A percentile compares a stretch with the other conserved stretches of the same genome.
Evolutionary conservation across 2,888 invertebrate species (phyloP).

Genomic region (Cantharis lateralis): DNA sequence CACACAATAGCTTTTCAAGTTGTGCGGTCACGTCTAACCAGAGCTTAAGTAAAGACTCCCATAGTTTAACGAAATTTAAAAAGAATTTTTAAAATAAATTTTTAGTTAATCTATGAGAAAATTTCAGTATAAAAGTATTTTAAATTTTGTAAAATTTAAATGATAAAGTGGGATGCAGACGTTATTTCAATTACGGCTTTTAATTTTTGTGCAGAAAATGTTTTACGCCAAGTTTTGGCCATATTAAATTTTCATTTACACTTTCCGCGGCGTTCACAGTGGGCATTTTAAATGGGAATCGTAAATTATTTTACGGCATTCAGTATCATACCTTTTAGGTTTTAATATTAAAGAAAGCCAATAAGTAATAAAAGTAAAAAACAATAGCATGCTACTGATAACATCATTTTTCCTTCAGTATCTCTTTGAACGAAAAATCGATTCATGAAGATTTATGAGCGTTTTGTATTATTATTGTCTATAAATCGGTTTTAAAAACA

Average conservation of each 20-base stretch:
- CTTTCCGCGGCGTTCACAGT: background rate
- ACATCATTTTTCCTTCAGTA: background rate
- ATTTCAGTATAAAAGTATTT: background rate
- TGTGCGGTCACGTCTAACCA: background rate
- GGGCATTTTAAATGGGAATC: background rate
- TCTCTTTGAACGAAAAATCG: background rate
- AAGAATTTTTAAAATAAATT: background rate
- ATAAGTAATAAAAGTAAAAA: background rate
- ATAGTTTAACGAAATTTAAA: background rate
- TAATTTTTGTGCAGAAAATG: background rate
- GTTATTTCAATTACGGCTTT: background rate
- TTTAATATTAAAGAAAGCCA: constrained; percentile 11
- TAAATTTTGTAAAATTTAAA: background rate
- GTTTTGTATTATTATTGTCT: background rate
- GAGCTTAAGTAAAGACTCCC: background rate
- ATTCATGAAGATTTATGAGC: background rate
- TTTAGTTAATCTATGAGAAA: background rate
- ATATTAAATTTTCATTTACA: constrained; percentile 12
- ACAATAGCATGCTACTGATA: background rate
- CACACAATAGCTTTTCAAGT: background rate
- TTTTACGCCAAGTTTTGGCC: background rate
- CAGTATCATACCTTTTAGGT: background rate
- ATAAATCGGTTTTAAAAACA: background rate
- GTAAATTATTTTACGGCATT: constrained; percentile 11
- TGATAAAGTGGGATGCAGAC: background rate